Percentiles rank a stretch among this genome's conserved stretches.
These are phyloP conservation scores for Hiodon tergisus DNA, from an alignment of 2,113 vertebrate species.

Conservation along the genomic window DNA sequence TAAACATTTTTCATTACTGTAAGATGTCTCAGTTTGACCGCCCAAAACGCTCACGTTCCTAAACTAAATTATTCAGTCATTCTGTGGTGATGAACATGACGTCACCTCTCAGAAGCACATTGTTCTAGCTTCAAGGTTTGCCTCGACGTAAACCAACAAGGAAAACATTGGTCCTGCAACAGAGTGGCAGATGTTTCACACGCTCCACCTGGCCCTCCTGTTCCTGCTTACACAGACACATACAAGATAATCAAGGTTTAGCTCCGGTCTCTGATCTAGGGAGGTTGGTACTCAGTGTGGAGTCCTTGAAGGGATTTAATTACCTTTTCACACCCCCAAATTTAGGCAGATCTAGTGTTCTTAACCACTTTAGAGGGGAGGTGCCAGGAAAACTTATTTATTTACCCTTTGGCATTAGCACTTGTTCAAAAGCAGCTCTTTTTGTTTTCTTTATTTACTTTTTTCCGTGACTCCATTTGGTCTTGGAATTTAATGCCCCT, in stretches of 20 bases:
- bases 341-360: slow-evolving; percentile 43
- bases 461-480: slow-evolving; percentile 33
- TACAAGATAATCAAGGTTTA: slow-evolving; percentile 11
- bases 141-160: too few relatives aligned
- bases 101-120: too few relatives aligned
- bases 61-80: too few relatives aligned
- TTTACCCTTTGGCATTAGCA: slow-evolving; percentile 43
- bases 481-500: slow-evolving; percentile 22
- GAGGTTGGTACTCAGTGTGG: not conserved
- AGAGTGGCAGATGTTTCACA: not conserved
- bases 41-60: too few relatives aligned
- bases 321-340: slow-evolving; percentile 39
- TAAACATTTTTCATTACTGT: too few relatives aligned
- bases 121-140: too few relatives aligned
- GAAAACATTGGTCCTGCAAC: too few relatives aligned
- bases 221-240: not conserved
- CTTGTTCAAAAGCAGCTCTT: slow-evolving; percentile 42
- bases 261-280: slow-evolving; percentile 18
- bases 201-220: not conserved
- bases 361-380: slow-evolving; percentile 58
- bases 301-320: slow-evolving; percentile 14
- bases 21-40: too few relatives aligned
- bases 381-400: slow-evolving; percentile 35
- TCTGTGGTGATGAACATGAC: too few relatives aligned
- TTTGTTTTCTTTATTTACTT: slow-evolving; percentile 45